Percentiles rank a stretch among this genome's conserved stretches.
Evolutionary conservation across 2,797 vertebrate genomes (phyloP).

Genomic region (Muscicapa comitata): DNA sequence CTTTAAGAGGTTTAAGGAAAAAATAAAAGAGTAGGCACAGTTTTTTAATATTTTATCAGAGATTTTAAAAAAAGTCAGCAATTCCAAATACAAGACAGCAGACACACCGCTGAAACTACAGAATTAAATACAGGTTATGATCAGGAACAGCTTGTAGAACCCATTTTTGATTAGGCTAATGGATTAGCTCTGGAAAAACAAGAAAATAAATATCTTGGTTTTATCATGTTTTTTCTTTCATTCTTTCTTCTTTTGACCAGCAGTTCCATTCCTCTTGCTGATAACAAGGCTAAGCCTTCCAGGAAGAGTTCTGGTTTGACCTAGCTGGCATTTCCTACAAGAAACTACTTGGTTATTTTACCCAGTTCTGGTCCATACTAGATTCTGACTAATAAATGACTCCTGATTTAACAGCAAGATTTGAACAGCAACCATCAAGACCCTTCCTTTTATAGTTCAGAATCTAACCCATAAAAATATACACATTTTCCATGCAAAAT

Average conservation of each 20-base stretch:
- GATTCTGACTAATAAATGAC: not conserved
- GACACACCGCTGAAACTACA: not conserved
- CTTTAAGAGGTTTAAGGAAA: conserved; percentile 64
- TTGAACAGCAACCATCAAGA: not conserved
- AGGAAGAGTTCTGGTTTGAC: not conserved
- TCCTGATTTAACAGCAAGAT: not conserved
- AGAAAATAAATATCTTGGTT: not conserved
- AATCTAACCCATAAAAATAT: not conserved
- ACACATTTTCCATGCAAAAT: not conserved
- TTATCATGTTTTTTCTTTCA: not conserved
- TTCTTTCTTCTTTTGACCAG: not conserved
- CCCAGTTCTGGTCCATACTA: not conserved
- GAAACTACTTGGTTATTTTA: not conserved
- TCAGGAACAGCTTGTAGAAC: not conserved
- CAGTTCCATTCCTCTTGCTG: not conserved
- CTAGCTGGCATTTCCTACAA: not conserved
- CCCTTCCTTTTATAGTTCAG: not conserved
- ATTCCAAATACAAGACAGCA: not conserved
- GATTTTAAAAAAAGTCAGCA: not conserved
- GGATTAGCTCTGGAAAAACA: not conserved
- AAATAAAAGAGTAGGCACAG: not conserved
- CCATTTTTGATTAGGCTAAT: not conserved
- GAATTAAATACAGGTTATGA: not conserved
- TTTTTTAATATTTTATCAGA: not conserved
- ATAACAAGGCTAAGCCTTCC: not conserved